Evolutionary conservation across 2,888 invertebrate genomes (phyloP), one percentile per base, ranked within the genome.

Genomic region (Himalopsyche japonica): DNA sequence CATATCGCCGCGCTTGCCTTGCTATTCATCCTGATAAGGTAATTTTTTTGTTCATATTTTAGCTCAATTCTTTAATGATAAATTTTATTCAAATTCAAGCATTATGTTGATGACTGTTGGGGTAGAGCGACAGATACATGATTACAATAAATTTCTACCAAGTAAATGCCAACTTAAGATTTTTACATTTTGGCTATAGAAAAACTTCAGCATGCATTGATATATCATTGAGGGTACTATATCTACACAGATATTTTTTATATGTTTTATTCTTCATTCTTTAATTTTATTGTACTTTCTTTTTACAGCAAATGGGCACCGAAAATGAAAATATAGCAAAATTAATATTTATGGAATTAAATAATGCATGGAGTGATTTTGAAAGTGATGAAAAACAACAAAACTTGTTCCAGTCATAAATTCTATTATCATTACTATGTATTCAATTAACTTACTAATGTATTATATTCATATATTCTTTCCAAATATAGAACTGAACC

Each of bases 21-120:
- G 97, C 98, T 80, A 98, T 99, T 64, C 99, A 99, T 92, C 99
- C 99, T 0, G 99, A 99, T 90, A 99, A 99, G 95, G 98, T 98
- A 91, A 88, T 84, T 76, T 6, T 8, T 20, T 18, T 70, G 48
- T 78, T 48, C 80, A 82, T 81, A 64, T 82, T 79, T 79, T 12
- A 77, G 7, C 81, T 34, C 43, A 30, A 83, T 80, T 37, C 76
- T 43, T 15, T 15, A 43, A 15, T 15, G n/a, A n/a, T n/a, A 15
- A 2, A 43, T 15, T 43, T 43, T 43, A 12, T 43, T 15, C 37
- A 8, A 10, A 10, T 10, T 37, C 8, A 1, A 37, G 37, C 10
- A 10, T 7, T 37, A 1, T 7, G 37, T 8, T 37, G 37, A 10
- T 37, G 6, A 2, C 34, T 8, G 34, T 8, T 34, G 34, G 34